Evolutionary conservation across 2,888 invertebrate genomes (phyloP).

Genomic region (Mimas tiliae): DNA sequence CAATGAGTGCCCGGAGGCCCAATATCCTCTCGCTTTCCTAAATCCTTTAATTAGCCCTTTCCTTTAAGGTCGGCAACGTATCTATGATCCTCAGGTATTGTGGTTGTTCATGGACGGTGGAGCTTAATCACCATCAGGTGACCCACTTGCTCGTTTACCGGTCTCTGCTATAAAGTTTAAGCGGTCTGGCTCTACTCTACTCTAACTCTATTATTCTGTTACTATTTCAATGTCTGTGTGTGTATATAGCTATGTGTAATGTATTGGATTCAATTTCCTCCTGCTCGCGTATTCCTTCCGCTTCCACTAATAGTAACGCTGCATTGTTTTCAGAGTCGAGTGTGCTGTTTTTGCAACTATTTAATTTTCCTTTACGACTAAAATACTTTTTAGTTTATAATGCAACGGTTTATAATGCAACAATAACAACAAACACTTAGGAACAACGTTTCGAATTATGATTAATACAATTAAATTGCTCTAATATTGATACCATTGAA

Average conservation of each 20-base stretch:
- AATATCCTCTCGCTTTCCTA: too few relatives aligned
- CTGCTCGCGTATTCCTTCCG: constrained; percentile 26
- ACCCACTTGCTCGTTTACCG: too few relatives aligned
- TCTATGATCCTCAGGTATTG: too few relatives aligned
- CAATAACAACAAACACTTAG: neutral
- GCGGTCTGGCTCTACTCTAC: too few relatives aligned
- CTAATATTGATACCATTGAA: neutral
- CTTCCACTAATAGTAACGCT: constrained; percentile 11
- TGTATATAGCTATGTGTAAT: constrained; percentile 4
- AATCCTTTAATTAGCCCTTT: too few relatives aligned
- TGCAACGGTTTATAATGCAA: neutral
- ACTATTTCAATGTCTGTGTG: neutral
- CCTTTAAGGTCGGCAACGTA: too few relatives aligned
- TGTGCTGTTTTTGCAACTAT: neutral
- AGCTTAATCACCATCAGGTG: too few relatives aligned
- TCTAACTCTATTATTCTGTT: constrained; percentile 5
- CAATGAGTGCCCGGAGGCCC: too few relatives aligned
- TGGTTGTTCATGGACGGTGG: too few relatives aligned
- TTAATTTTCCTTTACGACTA: neutral
- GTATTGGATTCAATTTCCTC: constrained; percentile 28
- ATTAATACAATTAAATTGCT: too few relatives aligned
- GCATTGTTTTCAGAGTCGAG: constrained; percentile 1
- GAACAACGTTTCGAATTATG: neutral
- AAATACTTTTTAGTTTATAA: too few relatives aligned
- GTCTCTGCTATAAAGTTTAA: too few relatives aligned